phyloP scores from a whole-genome alignment of 2,888 invertebrate species.

The Formica aserva region DNA sequence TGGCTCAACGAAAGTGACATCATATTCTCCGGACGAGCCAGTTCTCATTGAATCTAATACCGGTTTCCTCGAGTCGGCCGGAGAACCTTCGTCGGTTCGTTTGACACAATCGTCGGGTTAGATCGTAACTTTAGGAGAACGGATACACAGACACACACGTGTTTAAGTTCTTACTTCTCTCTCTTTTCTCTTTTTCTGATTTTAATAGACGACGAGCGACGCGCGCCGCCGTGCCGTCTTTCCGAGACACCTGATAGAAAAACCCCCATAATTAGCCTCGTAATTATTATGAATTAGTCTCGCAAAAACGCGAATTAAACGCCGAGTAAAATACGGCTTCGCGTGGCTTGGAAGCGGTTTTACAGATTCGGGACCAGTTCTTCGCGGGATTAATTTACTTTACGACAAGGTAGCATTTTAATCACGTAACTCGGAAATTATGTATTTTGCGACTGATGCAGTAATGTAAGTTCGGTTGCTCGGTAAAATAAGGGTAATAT shows the following conservation, averaged over 20 bases:
- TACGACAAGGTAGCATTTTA: background rate
- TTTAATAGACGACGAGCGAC: background rate
- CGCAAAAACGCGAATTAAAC: background rate
- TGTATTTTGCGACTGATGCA: background rate
- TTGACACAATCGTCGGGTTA: constrained; percentile 27
- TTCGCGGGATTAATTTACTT: background rate
- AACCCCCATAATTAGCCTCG: background rate
- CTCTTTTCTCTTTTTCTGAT: background rate
- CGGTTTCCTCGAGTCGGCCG: constrained; percentile 67
- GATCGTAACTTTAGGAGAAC: constrained; percentile 33
- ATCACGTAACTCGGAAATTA: background rate
- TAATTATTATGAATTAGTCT: constrained; percentile 22
- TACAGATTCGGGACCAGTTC: background rate
- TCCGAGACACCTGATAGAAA: background rate
- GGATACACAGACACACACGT: background rate
- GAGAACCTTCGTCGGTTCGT: constrained; percentile 27
- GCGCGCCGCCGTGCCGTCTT: background rate
- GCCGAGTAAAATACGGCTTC: background rate
- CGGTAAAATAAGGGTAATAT: background rate
- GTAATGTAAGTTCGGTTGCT: background rate
- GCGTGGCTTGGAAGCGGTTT: background rate
- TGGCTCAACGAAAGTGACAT: constrained; percentile 75
- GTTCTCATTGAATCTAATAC: constrained; percentile 79
- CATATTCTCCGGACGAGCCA: constrained; percentile 75
- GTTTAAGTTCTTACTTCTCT: background rate